Conservation (phyloP, 1,140 invertebrate genomes). For the Zophobas morio region DNA sequence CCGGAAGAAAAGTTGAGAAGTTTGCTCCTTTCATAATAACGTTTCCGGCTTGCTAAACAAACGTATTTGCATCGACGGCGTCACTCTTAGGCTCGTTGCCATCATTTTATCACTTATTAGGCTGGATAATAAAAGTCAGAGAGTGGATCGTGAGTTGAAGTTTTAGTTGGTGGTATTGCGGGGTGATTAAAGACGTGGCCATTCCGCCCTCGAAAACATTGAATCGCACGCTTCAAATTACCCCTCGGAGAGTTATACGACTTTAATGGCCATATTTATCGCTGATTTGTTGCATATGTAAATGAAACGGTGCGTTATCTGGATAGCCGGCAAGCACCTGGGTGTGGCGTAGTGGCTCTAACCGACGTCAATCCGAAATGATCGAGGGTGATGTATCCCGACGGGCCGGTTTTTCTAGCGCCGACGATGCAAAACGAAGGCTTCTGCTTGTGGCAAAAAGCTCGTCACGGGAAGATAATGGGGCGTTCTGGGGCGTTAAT, state of each 20-base stretch:
- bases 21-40: background rate
- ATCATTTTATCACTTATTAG: conserved; percentile 12
- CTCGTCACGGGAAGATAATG: conserved; percentile 28
- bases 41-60: conserved; percentile 8
- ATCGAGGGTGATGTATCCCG: conserved; percentile 32
- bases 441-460: conserved; percentile 17
- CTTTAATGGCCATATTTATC: conserved; percentile 39
- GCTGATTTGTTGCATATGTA: conserved; percentile 38
- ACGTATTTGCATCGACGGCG: conserved; percentile 12
- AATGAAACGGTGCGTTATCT: conserved; percentile 27
- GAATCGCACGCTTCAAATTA: conserved; percentile 4
- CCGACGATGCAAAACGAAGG: conserved; percentile 21
- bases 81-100: background rate
- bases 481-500: conserved; percentile 18
- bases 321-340: background rate
- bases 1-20: background rate
- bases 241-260: background rate
- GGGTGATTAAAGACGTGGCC: conserved; percentile 9
- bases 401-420: conserved; percentile 22
- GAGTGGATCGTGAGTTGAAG: conserved; percentile 5
- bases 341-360: conserved; percentile 16
- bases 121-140: conserved; percentile 1
- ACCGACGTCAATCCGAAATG: conserved; percentile 34
- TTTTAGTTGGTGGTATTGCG: background rate
- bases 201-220: conserved; percentile 16